Evolutionary conservation across 2,113 vertebrate species (phyloP).

Genomic region (Cyrtonyx montezumae): DNA sequence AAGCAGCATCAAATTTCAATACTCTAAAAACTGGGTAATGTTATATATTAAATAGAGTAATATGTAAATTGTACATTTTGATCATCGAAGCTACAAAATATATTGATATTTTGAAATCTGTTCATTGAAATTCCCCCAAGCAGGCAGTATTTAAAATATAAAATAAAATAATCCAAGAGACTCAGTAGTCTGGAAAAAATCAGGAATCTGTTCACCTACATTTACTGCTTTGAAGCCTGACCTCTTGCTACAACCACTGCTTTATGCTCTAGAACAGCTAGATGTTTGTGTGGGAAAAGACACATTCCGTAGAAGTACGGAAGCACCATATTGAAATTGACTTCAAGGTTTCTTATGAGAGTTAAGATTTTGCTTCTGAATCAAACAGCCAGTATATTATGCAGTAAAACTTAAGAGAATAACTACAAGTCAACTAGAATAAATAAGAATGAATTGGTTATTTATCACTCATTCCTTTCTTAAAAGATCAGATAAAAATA

Average conservation of each 20-base stretch:
- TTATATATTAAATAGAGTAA: background rate
- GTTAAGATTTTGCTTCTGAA: background rate
- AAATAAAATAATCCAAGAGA: background rate
- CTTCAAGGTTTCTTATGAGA: background rate
- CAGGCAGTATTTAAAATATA: background rate
- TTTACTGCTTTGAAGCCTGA: background rate
- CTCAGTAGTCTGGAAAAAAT: background rate
- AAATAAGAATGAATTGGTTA: background rate
- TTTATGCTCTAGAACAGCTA: background rate
- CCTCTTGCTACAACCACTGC: accelerated
- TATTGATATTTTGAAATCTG: background rate
- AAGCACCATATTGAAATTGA: background rate
- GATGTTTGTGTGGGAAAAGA: background rate
- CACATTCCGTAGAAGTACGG: background rate
- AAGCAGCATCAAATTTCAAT: background rate
- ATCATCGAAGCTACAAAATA: background rate
- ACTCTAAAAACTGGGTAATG: background rate
- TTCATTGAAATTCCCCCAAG: background rate
- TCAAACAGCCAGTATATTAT: background rate
- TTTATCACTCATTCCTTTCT: background rate
- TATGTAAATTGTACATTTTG: background rate
- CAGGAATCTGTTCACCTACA: background rate
- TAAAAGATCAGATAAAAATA: background rate
- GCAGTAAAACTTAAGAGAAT: background rate
- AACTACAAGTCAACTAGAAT: background rate